Evolutionary conservation across 2,797 vertebrate genomes (phyloP).

Genomic region (Sebastes wilsoni): DNA sequence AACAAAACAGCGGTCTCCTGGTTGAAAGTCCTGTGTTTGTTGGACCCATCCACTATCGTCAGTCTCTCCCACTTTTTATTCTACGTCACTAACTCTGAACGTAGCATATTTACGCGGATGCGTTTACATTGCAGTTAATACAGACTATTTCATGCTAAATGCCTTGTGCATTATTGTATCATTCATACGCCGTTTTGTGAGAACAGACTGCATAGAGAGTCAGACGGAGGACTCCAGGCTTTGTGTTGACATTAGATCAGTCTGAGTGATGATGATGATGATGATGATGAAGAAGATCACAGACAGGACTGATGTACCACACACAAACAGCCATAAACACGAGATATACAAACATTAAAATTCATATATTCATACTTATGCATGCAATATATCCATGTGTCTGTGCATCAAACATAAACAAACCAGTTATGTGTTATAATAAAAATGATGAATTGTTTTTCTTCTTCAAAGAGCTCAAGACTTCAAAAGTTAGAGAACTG

Average conservation of each 20-base stretch:
- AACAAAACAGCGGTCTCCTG: too few species aligned
- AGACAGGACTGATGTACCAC: neutral
- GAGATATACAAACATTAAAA: neutral
- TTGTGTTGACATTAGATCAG: neutral
- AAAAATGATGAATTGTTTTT: neutral
- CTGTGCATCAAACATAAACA: neutral
- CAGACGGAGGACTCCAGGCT: neutral
- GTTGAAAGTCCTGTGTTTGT: too few species aligned
- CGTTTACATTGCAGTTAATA: too few species aligned
- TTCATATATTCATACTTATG: neutral
- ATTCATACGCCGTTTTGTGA: too few species aligned
- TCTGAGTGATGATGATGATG: neutral
- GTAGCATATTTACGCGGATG: too few species aligned
- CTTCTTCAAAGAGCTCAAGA: too few species aligned
- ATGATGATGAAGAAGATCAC: neutral
- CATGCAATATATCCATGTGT: neutral
- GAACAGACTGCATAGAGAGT: too few species aligned
- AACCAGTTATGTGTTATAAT: neutral
- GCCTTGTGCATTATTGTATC: fast-evolving
- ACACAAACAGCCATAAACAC: neutral
- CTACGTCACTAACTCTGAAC: too few species aligned
- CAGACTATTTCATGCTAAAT: too few species aligned
- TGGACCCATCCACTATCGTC: too few species aligned
- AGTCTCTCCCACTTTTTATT: too few species aligned
- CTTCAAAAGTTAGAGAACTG: neutral